Evolutionary conservation across 2,888 invertebrate species (phyloP).

Genomic region (Bugulina stolonifera): DNA sequence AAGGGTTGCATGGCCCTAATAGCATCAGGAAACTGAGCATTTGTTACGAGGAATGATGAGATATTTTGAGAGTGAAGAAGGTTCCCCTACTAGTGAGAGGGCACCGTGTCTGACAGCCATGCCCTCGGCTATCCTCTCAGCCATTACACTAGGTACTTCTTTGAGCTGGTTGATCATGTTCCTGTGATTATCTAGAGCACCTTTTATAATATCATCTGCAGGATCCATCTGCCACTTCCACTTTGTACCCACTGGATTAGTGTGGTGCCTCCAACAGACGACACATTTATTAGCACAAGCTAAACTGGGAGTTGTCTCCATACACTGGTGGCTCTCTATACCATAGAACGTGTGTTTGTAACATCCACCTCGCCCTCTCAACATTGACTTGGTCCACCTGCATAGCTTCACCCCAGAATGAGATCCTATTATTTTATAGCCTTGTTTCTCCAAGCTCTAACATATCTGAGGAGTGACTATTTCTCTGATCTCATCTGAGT

Average conservation of each 20-base stretch:
- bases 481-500: slow-evolving; percentile 46
- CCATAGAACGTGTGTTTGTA: slow-evolving; percentile 62
- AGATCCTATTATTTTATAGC: slow-evolving; percentile 58
- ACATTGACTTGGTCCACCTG: slow-evolving; percentile 60
- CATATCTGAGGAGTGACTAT: slow-evolving; percentile 58
- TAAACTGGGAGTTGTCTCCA: slow-evolving; percentile 60
- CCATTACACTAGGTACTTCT: slow-evolving; percentile 59
- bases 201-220: slow-evolving; percentile 56
- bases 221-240: slow-evolving; percentile 61
- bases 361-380: slow-evolving; percentile 59
- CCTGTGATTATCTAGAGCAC: slow-evolving; percentile 57
- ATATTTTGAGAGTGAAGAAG: slow-evolving; percentile 56
- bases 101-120: slow-evolving; percentile 58
- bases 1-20: slow-evolving; percentile 57
- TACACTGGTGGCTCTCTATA: slow-evolving; percentile 60
- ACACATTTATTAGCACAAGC: slow-evolving; percentile 63
- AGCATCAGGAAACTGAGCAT: slow-evolving; percentile 61
- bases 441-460: slow-evolving; percentile 58
- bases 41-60: slow-evolving; percentile 60
- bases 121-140: slow-evolving; percentile 56
- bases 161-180: slow-evolving; percentile 57
- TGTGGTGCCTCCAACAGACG: slow-evolving; percentile 59
- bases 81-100: slow-evolving; percentile 60
- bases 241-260: slow-evolving; percentile 59
- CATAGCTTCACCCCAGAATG: slow-evolving; percentile 62